Conservation (phyloP, 1,140 invertebrate genomes). For the Euura saliciscinereae region DNA sequence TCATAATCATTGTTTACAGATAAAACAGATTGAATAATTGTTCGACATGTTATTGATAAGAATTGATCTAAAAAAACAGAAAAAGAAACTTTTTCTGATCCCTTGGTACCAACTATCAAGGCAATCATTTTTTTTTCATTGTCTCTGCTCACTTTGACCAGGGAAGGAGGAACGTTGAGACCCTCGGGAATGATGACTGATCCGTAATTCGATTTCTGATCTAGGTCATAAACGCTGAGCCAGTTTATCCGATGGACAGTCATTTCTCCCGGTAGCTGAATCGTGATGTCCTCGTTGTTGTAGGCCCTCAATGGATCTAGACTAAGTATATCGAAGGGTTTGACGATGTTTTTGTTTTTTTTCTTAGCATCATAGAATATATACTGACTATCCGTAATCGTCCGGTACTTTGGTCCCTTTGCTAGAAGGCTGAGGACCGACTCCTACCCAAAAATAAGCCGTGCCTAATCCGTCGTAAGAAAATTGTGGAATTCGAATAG, state of each 20-base stretch:
- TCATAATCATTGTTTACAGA: too few relatives aligned
- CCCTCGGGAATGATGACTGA: slow-evolving; percentile 80
- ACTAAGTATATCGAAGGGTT: slow-evolving; percentile 51
- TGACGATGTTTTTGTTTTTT: slow-evolving; percentile 15
- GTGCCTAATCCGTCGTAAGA: slow-evolving; percentile 79
- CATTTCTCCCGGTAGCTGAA: slow-evolving; percentile 82
- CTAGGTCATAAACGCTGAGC: slow-evolving; percentile 81
- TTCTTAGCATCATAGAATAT: slow-evolving; percentile 7
- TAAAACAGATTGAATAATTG: not conserved
- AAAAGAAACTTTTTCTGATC: not conserved
- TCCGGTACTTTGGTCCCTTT: slow-evolving; percentile 85
- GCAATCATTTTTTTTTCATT: slow-evolving; percentile 29
- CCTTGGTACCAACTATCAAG: not conserved
- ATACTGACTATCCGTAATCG: slow-evolving; percentile 90
- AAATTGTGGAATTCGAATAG: slow-evolving; percentile 77
- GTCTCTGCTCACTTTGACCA: slow-evolving; percentile 64
- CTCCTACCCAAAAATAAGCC: slow-evolving; percentile 88
- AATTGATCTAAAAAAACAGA: slow-evolving; percentile 11
- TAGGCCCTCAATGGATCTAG: slow-evolving; percentile 75
- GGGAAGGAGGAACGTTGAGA: slow-evolving; percentile 84
- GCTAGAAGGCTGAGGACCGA: slow-evolving; percentile 82
- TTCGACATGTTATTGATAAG: not conserved
- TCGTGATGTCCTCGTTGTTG: slow-evolving; percentile 73
- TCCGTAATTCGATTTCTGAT: slow-evolving; percentile 74
- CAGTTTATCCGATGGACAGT: slow-evolving; percentile 87